Evolutionary conservation across 2,113 vertebrate genomes (phyloP).

Genomic region (Tinamus guttatus): DNA sequence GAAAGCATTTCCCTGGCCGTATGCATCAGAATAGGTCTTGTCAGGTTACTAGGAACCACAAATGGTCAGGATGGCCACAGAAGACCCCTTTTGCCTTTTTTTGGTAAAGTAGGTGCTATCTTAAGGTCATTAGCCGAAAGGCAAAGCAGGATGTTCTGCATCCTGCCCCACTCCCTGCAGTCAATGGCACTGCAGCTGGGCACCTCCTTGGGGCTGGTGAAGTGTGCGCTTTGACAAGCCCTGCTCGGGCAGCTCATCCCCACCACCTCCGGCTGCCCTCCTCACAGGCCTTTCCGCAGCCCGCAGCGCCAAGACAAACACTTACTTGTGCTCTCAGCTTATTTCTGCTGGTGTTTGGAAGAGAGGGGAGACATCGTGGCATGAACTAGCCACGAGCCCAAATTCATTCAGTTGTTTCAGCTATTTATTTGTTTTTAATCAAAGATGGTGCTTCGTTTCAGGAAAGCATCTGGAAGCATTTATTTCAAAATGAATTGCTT

Average conservation of each 20-base stretch:
- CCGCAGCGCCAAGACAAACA: not conserved
- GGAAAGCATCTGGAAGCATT: constrained; percentile 23
- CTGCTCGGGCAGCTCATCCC: not conserved
- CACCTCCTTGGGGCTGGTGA: not conserved
- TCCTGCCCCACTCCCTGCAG: not conserved
- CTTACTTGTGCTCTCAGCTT: not conserved
- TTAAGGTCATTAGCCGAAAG: not conserved
- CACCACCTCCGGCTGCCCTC: not conserved
- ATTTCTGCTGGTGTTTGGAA: not conserved
- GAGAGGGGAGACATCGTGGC: not conserved
- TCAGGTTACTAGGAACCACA: not conserved
- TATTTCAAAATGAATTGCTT: constrained; percentile 4
- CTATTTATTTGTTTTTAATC: not conserved
- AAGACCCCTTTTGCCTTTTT: not conserved
- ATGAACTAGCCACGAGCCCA: not conserved
- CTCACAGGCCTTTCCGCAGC: not conserved
- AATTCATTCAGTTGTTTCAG: not conserved
- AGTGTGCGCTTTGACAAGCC: not conserved
- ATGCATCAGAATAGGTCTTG: not conserved
- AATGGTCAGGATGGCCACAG: not conserved
- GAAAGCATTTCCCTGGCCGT: not conserved
- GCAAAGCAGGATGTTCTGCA: not conserved
- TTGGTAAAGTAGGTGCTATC: not conserved
- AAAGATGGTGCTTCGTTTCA: not conserved
- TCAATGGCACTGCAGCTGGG: not conserved